These are phyloP conservation scores for Patiria pectinifera DNA, from an alignment of 53 echinoderm and acorn worm genomes.

Conservation along the genomic window DNA sequence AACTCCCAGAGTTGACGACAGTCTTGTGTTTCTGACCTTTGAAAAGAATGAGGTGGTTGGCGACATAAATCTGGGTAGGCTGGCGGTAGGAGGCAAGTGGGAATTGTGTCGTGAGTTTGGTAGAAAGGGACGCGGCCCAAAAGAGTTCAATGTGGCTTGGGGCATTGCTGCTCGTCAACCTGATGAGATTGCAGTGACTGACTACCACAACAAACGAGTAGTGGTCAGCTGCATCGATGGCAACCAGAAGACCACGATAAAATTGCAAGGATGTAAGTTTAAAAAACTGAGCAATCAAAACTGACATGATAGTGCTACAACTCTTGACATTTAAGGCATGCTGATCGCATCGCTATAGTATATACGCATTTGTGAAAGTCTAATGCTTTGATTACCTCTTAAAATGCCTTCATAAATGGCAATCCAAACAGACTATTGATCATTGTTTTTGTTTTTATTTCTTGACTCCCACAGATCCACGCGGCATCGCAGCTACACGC, in stretches of 20 bases:
- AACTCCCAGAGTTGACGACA: background rate
- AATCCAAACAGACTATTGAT: too few relatives aligned
- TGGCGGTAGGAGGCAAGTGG: constrained; percentile 2
- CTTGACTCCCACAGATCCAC: too few relatives aligned
- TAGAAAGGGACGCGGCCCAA: background rate
- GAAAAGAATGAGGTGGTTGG: background rate
- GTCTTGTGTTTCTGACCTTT: background rate
- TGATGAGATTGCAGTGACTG: constrained; percentile 39
- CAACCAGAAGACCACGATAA: background rate
- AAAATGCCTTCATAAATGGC: too few relatives aligned
- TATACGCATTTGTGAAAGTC: too few relatives aligned
- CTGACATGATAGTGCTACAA: too few relatives aligned
- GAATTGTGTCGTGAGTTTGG: constrained; percentile 21
- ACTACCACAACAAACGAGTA: background rate
- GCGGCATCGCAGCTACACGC: too few relatives aligned
- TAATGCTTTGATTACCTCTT: too few relatives aligned
- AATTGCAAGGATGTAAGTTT: background rate
- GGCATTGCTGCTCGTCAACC: constrained; percentile 31
- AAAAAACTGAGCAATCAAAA: background rate
- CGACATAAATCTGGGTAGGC: background rate
- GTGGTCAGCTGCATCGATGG: background rate
- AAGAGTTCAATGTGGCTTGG: constrained; percentile 6
- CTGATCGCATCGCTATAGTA: too few relatives aligned
- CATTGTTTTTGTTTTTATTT: too few relatives aligned
- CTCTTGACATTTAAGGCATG: too few relatives aligned